phyloP scores from a whole-genome alignment of 2,113 vertebrate genomes.

The Anolis carolinensis region DNA sequence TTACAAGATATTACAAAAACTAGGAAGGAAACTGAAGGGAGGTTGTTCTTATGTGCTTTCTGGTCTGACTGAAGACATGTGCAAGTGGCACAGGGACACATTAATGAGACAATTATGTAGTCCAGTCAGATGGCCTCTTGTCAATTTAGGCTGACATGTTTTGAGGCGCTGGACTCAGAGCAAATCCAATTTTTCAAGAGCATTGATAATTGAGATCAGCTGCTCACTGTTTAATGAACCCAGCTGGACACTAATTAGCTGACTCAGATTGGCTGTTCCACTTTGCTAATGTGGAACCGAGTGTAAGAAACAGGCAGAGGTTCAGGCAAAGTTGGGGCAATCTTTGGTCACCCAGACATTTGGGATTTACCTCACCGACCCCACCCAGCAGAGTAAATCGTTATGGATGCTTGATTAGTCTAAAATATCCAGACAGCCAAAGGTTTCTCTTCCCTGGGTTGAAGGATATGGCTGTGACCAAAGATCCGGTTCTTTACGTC shows the following conservation, averaged over 20 bases:
- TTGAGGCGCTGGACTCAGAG: slow-evolving; percentile 10
- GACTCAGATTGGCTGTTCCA: not conserved
- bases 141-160: not conserved
- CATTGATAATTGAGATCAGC: slow-evolving; percentile 19
- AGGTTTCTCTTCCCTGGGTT: not conserved
- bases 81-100: not conserved
- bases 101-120: not conserved
- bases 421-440: too few relatives aligned
- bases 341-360: too few relatives aligned
- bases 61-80: not conserved
- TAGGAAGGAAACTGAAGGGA: too few relatives aligned
- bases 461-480: not conserved
- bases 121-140: not conserved
- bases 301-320: not conserved
- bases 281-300: not conserved
- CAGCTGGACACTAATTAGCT: slow-evolving; percentile 17
- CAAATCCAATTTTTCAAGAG: not conserved
- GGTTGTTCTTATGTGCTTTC: too few relatives aligned
- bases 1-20: too few relatives aligned
- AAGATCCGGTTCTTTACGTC: not conserved
- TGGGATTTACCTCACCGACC: not conserved
- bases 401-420: not conserved
- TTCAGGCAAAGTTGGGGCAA: not conserved
- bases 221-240: not conserved
- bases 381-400: not conserved